Conservation (phyloP, 2,797 vertebrate genomes). For the Enteromius thamalakanensis region DNA sequence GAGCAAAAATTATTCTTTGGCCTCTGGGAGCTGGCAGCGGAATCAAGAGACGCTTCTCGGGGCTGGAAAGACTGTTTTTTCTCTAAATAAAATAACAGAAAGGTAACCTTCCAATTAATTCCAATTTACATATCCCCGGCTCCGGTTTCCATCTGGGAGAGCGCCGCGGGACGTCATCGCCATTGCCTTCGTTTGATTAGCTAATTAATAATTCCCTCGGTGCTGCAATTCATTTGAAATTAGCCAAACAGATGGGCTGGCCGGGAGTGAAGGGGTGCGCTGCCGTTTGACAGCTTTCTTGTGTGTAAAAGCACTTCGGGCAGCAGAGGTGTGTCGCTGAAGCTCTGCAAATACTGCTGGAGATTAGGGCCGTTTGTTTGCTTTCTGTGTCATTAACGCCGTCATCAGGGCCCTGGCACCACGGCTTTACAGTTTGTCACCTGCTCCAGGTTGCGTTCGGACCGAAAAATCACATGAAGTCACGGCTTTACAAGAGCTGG, state of each 20-base stretch:
- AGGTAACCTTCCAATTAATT: conserved; percentile 83
- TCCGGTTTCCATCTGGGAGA: conserved; percentile 70
- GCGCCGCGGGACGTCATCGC: conserved; percentile 64
- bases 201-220: conserved; percentile 81
- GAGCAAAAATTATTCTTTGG: conserved; percentile 89
- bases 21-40: conserved; percentile 74
- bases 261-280: conserved; percentile 43
- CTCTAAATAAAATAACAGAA: conserved; percentile 82
- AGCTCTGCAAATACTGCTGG: conserved; percentile 23
- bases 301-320: conserved; percentile 23
- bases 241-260: conserved; percentile 68
- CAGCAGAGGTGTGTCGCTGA: conserved; percentile 58
- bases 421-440: conserved; percentile 35
- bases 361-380: conserved; percentile 55
- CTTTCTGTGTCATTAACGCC: conserved; percentile 44
- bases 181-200: conserved; percentile 81
- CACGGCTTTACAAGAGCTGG: conserved; percentile 15
- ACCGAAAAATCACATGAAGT: conserved; percentile 18
- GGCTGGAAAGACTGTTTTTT: conserved; percentile 85
- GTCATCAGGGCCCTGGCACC: conserved; percentile 34
- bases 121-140: conserved; percentile 88
- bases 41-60: conserved; percentile 74
- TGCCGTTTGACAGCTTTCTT: conserved; percentile 40
- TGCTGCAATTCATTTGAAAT: conserved; percentile 76
- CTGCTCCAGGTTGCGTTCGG: conserved; percentile 41